Conservation (phyloP, 2,797 vertebrate genomes). For the Mycteria americana region DNA sequence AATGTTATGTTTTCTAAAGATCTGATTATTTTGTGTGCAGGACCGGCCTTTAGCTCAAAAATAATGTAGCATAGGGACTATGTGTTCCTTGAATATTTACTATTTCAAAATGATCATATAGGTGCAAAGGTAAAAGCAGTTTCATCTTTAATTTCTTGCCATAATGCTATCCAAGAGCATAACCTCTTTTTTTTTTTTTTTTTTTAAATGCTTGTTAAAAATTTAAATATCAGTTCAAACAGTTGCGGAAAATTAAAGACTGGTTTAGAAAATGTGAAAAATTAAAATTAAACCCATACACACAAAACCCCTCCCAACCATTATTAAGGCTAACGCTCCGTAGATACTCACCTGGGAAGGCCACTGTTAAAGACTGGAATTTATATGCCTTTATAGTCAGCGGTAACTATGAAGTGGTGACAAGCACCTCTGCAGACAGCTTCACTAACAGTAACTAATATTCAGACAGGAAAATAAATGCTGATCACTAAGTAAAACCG, state of each 20-base stretch:
- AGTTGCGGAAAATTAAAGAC: neutral
- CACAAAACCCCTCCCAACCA: neutral
- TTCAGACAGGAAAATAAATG: neutral
- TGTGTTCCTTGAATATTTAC: neutral
- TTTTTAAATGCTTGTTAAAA: accelerated
- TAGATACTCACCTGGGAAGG: neutral
- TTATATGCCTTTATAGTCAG: neutral
- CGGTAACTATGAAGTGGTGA: neutral
- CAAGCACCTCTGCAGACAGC: neutral
- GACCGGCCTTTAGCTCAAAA: neutral
- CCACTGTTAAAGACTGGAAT: neutral
- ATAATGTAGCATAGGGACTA: too few species aligned
- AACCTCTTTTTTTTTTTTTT: too few species aligned
- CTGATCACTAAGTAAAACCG: neutral
- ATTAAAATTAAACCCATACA: neutral
- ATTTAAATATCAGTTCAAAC: neutral
- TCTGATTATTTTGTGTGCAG: neutral
- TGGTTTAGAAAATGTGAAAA: neutral
- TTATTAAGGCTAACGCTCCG: neutral
- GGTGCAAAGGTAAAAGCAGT: neutral
- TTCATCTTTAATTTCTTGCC: neutral
- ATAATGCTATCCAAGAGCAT: neutral
- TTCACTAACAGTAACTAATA: neutral
- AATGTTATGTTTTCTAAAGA: neutral
- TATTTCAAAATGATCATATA: neutral